Conservation (phyloP, 1,140 invertebrate species). For the Temnothorax curvispinosus region DNA sequence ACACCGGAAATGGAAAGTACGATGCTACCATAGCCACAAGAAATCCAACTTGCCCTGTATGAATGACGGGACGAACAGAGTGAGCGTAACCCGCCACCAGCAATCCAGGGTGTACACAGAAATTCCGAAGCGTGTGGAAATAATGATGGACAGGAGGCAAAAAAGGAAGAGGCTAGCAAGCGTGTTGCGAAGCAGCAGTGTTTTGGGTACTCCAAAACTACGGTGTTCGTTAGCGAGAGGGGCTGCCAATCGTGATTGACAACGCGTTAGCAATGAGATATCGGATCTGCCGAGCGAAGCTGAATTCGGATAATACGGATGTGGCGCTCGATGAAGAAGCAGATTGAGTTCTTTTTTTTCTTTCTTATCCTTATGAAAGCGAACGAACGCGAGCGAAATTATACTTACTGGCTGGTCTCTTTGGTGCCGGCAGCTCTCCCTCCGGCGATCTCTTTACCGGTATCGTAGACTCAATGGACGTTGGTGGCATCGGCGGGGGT, state of each 20-base stretch:
- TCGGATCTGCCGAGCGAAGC: constrained; percentile 44
- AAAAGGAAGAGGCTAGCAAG: constrained; percentile 13
- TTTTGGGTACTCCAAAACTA: constrained; percentile 6
- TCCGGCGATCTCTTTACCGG: constrained; percentile 84
- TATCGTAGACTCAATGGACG: constrained; percentile 78
- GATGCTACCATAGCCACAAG: background rate
- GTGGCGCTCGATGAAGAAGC: constrained; percentile 78
- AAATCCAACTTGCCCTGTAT: constrained; percentile 14
- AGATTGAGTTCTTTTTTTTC: constrained; percentile 49
- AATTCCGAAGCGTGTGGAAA: constrained; percentile 1
- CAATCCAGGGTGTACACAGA: background rate
- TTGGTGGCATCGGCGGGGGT: constrained; percentile 80
- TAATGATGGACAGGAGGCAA: constrained; percentile 9
- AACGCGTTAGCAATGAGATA: constrained; percentile 17
- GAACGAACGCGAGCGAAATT: background rate
- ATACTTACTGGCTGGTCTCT: constrained; percentile 91
- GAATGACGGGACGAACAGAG: background rate
- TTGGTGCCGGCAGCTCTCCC: constrained; percentile 86
- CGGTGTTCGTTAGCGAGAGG: background rate
- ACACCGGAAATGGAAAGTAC: background rate
- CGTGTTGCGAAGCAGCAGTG: constrained; percentile 30
- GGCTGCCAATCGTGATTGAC: background rate
- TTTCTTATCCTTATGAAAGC: constrained; percentile 14
- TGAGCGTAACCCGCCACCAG: constrained; percentile 1
- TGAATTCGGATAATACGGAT: background rate